phyloP scores from a whole-genome alignment of 2,113 vertebrate species.

The Barbus barbus region DNA sequence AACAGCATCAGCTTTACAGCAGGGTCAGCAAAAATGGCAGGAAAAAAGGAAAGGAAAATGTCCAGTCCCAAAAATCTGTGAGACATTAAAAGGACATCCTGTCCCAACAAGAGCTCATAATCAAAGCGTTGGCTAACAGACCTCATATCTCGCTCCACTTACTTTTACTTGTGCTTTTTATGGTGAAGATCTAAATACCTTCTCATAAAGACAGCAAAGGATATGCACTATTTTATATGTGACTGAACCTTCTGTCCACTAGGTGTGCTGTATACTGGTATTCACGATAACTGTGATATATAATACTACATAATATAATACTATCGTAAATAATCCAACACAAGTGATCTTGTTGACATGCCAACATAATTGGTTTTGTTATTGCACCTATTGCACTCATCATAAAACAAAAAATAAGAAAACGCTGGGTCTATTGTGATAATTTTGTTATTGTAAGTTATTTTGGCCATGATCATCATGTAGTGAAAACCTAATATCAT shows the following conservation, averaged over 20 bases:
- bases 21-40: conserved; percentile 80
- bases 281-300: background rate
- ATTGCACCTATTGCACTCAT: too few species aligned
- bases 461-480: background rate
- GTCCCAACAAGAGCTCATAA: conserved; percentile 60
- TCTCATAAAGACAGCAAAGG: background rate
- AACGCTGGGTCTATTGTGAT: background rate
- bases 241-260: background rate
- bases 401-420: too few species aligned
- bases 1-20: conserved; percentile 78
- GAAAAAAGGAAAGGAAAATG: conserved; percentile 54
- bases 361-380: too few species aligned
- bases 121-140: conserved; percentile 37
- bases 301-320: background rate
- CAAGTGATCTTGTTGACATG: too few species aligned
- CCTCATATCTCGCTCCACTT: conserved; percentile 10
- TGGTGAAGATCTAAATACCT: background rate
- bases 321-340: too few species aligned
- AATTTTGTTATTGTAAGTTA: background rate
- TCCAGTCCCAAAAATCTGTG: conserved; percentile 79
- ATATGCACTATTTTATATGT: background rate
- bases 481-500: background rate
- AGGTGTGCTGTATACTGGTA: background rate
- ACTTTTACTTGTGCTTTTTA: background rate
- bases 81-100: conserved; percentile 72